Conservation (phyloP, 1,140 invertebrate genomes). For the Achatina immaculata region DNA sequence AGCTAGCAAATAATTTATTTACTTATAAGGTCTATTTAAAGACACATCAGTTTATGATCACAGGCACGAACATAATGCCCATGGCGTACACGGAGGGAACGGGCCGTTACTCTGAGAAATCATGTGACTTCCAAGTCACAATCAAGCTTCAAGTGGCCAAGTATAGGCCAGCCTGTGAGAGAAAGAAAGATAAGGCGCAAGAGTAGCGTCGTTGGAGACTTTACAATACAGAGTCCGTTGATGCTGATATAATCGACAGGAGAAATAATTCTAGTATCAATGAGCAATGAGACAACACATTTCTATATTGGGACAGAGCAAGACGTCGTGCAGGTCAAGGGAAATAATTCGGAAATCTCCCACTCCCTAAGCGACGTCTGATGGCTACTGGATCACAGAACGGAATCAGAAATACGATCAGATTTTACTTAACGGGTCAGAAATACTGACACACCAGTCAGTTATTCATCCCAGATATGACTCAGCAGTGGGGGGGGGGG, state of each 20-base stretch:
- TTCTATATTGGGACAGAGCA: neutral
- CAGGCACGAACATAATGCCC: no score
- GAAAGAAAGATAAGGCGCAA: no score
- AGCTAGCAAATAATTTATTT: no score
- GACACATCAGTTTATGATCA: no score
- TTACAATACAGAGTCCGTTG: no score
- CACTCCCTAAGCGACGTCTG: neutral
- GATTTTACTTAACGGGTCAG: neutral
- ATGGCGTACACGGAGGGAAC: no score
- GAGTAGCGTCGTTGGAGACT: no score
- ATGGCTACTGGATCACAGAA: neutral
- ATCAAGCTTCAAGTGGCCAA: no score
- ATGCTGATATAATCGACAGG: constrained; percentile 30
- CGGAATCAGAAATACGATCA: neutral
- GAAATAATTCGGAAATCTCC: neutral
- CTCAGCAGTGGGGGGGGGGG: neutral
- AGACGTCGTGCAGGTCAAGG: neutral
- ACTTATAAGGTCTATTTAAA: no score
- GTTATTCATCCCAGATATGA: neutral
- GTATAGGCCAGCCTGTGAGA: no score
- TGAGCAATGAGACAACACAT: neutral
- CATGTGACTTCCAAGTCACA: no score
- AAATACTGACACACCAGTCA: neutral
- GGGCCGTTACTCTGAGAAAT: no score
- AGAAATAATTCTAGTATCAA: constrained; percentile 26